These are phyloP conservation scores for Colaptes auratus DNA, from an alignment of 2,113 vertebrate species.

Conservation along the genomic window DNA sequence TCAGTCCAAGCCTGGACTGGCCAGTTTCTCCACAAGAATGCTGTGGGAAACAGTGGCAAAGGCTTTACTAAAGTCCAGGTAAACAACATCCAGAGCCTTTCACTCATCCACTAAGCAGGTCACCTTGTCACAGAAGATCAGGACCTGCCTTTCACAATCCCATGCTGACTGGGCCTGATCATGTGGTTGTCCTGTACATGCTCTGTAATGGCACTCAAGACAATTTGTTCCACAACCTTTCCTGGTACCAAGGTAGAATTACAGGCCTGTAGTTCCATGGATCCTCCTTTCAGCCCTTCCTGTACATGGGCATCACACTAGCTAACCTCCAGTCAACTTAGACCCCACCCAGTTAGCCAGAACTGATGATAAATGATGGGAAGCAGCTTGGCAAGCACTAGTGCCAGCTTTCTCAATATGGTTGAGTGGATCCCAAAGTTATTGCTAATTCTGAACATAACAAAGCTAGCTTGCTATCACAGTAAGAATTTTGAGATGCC, in stretches of 20 bases:
- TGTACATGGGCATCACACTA: no score
- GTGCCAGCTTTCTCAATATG: not conserved
- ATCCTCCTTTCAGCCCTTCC: not conserved
- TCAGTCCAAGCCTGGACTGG: rapidly evolving
- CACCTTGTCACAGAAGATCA: not conserved
- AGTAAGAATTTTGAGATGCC: not conserved
- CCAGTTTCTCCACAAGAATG: not conserved
- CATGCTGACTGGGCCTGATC: not conserved
- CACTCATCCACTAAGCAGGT: not conserved
- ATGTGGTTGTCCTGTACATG: not conserved
- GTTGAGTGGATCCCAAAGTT: not conserved
- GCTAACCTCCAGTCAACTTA: no score
- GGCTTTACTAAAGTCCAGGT: not conserved
- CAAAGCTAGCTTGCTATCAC: not conserved
- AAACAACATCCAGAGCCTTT: not conserved
- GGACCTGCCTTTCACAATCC: not conserved
- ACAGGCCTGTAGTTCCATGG: rapidly evolving
- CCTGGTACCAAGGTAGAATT: rapidly evolving
- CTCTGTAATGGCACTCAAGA: rapidly evolving
- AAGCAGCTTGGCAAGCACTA: no score
- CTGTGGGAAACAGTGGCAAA: not conserved
- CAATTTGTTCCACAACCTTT: not conserved
- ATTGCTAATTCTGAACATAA: not conserved
- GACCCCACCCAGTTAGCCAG: no score
- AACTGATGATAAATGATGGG: no score